Conservation (phyloP, 2,797 vertebrate species). For the Cuculus canorus region DNA sequence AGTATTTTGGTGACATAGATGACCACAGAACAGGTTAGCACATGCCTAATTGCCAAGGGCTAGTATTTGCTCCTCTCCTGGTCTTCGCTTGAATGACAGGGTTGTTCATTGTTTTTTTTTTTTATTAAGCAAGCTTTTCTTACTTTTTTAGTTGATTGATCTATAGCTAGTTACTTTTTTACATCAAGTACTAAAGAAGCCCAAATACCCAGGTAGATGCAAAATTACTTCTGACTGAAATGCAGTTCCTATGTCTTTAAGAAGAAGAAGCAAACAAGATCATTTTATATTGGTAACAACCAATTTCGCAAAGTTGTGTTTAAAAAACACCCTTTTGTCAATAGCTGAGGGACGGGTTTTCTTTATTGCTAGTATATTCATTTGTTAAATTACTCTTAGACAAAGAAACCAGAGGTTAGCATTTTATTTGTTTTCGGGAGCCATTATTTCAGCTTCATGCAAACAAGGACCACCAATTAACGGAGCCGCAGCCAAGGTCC, state of each 20-base stretch:
- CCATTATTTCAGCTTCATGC: not conserved
- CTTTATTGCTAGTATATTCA: not conserved
- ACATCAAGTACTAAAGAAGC: not conserved
- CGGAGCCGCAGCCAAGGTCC: not conserved
- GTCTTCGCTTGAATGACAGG: not conserved
- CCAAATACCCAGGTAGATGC: not conserved
- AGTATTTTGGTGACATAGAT: not conserved
- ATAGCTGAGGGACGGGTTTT: not conserved
- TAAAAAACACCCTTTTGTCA: not conserved
- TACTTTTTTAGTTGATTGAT: not conserved
- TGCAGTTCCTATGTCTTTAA: not conserved
- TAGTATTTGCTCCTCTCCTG: not conserved
- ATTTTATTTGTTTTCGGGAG: rapidly evolving
- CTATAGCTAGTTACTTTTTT: not conserved
- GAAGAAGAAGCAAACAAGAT: not conserved
- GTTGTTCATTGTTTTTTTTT: no score
- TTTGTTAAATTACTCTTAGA: not conserved
- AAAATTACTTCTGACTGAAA: not conserved
- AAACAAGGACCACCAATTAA: not conserved
- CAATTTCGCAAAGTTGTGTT: not conserved
- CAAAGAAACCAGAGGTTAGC: not conserved
- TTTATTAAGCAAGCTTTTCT: not conserved
- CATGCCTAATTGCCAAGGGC: not conserved
- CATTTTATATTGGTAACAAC: not conserved
- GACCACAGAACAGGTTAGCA: not conserved